Percentiles rank a stretch among this genome's conserved stretches.
phyloP scores from a whole-genome alignment of 1,140 invertebrate species.

The Aphidius ervi region DNA sequence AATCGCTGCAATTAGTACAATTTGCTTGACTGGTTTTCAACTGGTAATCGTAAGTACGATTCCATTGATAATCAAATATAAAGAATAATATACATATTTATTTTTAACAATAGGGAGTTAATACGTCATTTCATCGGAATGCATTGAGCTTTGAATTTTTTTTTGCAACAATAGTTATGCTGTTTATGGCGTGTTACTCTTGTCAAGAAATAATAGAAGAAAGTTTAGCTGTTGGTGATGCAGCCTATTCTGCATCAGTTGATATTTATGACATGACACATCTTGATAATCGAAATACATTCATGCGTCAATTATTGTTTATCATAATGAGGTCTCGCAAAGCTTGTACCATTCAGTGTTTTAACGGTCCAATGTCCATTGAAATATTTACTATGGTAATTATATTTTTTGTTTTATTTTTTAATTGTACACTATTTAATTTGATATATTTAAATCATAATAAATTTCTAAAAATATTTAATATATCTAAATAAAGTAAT shows the following conservation, averaged over 20 bases:
- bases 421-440: too few relatives aligned
- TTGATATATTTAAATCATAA: too few relatives aligned
- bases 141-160: constrained; percentile 24
- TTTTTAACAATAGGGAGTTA: constrained; percentile 5
- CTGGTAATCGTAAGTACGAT: constrained; percentile 26
- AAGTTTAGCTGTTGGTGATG: constrained; percentile 26
- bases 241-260: constrained; percentile 24
- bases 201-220: constrained; percentile 31
- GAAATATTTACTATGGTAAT: constrained; percentile 28
- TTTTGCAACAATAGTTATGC: constrained; percentile 18
- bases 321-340: constrained; percentile 24
- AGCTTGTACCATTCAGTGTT: constrained; percentile 29
- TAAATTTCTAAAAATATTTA: too few relatives aligned
- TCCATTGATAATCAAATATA: too few relatives aligned
- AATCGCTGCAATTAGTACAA: constrained; percentile 26
- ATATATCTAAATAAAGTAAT: too few relatives aligned
- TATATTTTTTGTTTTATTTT: constrained; percentile 1
- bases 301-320: constrained; percentile 22
- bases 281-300: constrained; percentile 22
- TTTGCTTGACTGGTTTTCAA: constrained; percentile 33
- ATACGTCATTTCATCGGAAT: constrained; percentile 6
- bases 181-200: constrained; percentile 31
- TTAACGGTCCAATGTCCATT: constrained; percentile 29
- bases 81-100: neutral
- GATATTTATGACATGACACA: constrained; percentile 24